phyloP scores from a whole-genome alignment of 64 coral and sea anemone species.

The Anthopleura sola region DNA sequence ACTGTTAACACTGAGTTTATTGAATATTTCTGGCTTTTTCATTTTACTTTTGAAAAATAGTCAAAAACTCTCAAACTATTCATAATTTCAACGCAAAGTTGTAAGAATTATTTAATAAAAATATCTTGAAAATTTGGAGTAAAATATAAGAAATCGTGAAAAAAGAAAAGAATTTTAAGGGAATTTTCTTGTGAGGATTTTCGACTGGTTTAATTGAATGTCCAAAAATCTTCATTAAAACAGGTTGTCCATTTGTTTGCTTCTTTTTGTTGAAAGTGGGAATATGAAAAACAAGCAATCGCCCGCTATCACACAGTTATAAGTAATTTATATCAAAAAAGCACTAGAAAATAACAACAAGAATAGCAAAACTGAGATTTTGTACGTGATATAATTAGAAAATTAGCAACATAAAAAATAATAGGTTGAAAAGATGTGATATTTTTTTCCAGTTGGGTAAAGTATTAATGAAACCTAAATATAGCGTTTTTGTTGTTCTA shows the following conservation, averaged over 20 bases:
- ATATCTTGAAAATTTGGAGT: neutral
- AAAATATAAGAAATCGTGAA: neutral
- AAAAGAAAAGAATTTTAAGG: neutral
- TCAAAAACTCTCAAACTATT: neutral
- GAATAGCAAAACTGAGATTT: neutral
- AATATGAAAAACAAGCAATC: constrained; percentile 17
- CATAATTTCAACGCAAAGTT: neutral
- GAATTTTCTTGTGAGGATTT: neutral
- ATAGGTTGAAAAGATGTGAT: neutral
- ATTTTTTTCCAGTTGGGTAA: neutral
- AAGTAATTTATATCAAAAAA: neutral
- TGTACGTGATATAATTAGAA: neutral
- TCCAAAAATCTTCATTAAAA: constrained; percentile 3
- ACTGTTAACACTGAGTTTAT: neutral
- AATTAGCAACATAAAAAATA: neutral
- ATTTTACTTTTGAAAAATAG: neutral
- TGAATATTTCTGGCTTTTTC: neutral
- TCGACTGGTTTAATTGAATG: neutral
- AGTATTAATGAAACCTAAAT: neutral
- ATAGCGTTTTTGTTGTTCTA: neutral
- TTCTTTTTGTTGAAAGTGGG: constrained; percentile 4
- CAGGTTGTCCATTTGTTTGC: constrained; percentile 3
- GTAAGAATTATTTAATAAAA: too few relatives aligned
- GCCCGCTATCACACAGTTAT: neutral
- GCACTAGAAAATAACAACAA: neutral